phyloP scores from a whole-genome alignment of 2,888 invertebrate genomes.

The Lycia hirtaria region DNA sequence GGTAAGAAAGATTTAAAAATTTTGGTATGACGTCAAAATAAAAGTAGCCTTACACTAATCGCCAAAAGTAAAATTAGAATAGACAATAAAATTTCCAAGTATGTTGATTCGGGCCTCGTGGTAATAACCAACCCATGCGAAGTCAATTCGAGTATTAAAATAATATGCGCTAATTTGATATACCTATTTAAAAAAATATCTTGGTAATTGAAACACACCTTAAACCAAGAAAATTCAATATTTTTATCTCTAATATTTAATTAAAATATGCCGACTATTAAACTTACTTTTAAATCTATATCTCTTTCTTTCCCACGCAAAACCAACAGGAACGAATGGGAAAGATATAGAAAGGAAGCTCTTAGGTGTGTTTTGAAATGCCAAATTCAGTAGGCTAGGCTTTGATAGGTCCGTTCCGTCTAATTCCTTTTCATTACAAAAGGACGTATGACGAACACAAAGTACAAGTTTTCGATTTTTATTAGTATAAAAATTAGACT shows the following conservation, averaged over 20 bases:
- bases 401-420: conserved; percentile 45
- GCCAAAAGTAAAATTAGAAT: conserved; percentile 8
- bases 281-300: too few species aligned
- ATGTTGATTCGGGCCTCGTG: conserved; percentile 16
- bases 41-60: too few species aligned
- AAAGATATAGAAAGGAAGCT: too few species aligned
- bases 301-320: neutral
- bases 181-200: conserved; percentile 15
- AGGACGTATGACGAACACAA: conserved; percentile 42
- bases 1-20: too few species aligned
- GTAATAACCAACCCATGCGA: conserved; percentile 13
- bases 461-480: conserved; percentile 27
- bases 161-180: conserved; percentile 15
- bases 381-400: conserved; percentile 36
- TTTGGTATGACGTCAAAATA: too few species aligned
- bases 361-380: conserved; percentile 23
- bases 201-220: conserved; percentile 12
- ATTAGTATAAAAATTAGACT: conserved; percentile 18
- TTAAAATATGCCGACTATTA: too few species aligned
- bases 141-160: conserved; percentile 25
- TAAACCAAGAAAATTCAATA: neutral
- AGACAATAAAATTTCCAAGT: conserved; percentile 2
- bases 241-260: neutral
- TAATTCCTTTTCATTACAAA: conserved; percentile 49
- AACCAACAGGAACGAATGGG: too few species aligned